These are phyloP conservation scores for Tupaia chinensis DNA, from an alignment of 2,113 vertebrate genomes.

Conservation along the genomic window DNA sequence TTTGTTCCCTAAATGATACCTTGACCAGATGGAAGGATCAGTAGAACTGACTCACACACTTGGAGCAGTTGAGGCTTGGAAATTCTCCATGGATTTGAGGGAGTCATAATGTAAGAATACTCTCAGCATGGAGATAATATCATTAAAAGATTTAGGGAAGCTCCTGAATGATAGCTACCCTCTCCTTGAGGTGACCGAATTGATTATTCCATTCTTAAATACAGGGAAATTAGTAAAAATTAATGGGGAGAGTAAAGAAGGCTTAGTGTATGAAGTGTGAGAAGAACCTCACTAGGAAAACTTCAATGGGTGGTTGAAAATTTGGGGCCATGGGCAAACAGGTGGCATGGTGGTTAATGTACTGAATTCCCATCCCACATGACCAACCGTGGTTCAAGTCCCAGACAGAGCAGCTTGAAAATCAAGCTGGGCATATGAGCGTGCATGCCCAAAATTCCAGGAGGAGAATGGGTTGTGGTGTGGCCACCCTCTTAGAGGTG, in stretches of 20 bases:
- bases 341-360: too few species aligned
- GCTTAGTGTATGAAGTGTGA: not conserved
- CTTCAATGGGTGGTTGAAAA: not conserved
- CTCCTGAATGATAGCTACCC: not conserved
- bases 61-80: not conserved
- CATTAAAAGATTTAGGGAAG: not conserved
- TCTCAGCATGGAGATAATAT: not conserved
- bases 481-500: too few species aligned
- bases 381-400: too few species aligned
- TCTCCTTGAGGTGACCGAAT: not conserved
- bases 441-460: too few species aligned
- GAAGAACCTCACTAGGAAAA: not conserved
- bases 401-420: too few species aligned
- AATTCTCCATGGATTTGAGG: not conserved
- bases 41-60: not conserved
- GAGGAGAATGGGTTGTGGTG: too few species aligned
- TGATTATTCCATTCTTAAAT: not conserved
- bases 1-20: not conserved
- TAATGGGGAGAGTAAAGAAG: not conserved
- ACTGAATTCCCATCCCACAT: too few species aligned
- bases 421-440: too few species aligned
- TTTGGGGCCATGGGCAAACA: too few species aligned
- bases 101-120: not conserved
- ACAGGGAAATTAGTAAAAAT: not conserved
- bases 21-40: not conserved